These are phyloP conservation scores for Tuta absoluta DNA, from an alignment of 2,888 invertebrate genomes.

Conservation along the genomic window DNA sequence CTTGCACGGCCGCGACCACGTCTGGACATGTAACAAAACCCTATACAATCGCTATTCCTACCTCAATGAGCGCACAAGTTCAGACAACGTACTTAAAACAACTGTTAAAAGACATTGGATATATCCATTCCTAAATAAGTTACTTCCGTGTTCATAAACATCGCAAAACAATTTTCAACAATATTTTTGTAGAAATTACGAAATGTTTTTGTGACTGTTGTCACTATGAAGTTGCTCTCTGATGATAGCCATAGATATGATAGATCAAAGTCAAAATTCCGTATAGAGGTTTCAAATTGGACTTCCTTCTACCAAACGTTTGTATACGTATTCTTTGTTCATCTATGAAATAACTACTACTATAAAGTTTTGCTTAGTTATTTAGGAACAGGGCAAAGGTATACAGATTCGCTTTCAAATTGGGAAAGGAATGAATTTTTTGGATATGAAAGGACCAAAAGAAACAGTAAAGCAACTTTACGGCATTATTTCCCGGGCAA, in stretches of 20 bases:
- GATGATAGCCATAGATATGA: neutral
- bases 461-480: neutral
- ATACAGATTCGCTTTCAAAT: no score
- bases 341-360: no score
- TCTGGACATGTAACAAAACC: slow-evolving; percentile 32
- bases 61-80: neutral
- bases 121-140: slow-evolving; percentile 1
- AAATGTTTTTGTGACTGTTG: slow-evolving; percentile 3
- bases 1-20: slow-evolving; percentile 37
- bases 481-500: neutral
- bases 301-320: neutral
- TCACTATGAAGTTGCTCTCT: slow-evolving; percentile 3
- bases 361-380: no score
- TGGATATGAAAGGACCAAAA: neutral
- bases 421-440: no score
- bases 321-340: no score
- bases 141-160: neutral
- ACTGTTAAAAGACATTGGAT: slow-evolving; percentile 16
- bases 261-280: neutral
- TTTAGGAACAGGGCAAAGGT: no score
- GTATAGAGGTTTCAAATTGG: neutral
- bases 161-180: neutral
- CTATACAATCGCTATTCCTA: neutral
- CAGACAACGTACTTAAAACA: slow-evolving; percentile 18
- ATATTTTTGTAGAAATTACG: neutral